Percentiles rank a stretch among this genome's conserved stretches.
These are phyloP conservation scores for Geophilus truncorum DNA, from an alignment of 2,888 invertebrate genomes.

Conservation along the genomic window DNA sequence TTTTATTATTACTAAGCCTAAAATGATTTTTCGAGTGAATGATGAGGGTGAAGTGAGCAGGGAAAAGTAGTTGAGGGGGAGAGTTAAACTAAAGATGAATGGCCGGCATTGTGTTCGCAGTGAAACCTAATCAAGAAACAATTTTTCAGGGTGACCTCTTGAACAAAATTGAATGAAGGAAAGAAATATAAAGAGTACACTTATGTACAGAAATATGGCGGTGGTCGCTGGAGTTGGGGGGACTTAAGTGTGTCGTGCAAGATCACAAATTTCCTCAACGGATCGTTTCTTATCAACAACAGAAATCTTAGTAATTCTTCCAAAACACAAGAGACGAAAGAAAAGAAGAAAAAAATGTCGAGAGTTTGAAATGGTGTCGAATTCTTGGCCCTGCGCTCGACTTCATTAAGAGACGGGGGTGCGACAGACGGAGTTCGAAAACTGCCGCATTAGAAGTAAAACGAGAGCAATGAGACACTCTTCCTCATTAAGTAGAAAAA, in stretches of 20 bases:
- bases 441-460: conserved; percentile 21
- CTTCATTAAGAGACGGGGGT: conserved; percentile 14
- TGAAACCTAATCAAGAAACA: conserved; percentile 21
- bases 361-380: background rate
- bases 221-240: background rate
- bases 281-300: background rate
- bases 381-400: background rate
- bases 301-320: background rate
- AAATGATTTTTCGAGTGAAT: background rate
- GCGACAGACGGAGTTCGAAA: conserved; percentile 6
- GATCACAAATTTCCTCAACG: background rate
- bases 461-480: conserved; percentile 17
- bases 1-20: background rate
- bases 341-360: background rate
- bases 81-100: conserved; percentile 27
- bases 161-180: conserved; percentile 11
- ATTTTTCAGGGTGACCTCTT: conserved; percentile 13
- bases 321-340: background rate
- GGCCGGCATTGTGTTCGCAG: background rate
- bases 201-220: background rate
- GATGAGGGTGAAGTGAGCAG: background rate
- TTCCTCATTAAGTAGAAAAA: conserved; percentile 19
- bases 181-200: conserved; percentile 16
- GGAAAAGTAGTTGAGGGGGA: background rate
- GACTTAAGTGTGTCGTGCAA: background rate